Percentiles rank a stretch among this genome's conserved stretches.
Evolutionary conservation across 2,797 vertebrate species (phyloP).

Genomic region (Helostoma temminkii): DNA sequence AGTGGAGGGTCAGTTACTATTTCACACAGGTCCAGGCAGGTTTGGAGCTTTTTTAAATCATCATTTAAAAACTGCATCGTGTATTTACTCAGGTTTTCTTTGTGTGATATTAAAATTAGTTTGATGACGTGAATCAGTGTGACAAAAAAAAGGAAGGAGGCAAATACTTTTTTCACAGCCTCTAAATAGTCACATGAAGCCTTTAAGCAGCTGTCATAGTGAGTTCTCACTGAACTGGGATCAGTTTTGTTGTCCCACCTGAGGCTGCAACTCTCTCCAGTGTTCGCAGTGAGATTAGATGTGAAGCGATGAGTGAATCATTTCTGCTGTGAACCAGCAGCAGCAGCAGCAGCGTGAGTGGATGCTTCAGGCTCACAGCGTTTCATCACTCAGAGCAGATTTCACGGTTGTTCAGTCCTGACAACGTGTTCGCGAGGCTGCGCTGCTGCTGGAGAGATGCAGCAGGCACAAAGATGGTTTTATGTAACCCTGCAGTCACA

Average conservation of each 20-base stretch:
- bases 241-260: background rate
- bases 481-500: slow-evolving; percentile 37
- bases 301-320: background rate
- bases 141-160: no score
- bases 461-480: slow-evolving; percentile 7
- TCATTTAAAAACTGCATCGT: no score
- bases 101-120: no score
- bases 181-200: no score
- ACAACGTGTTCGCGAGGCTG: background rate
- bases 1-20: no score
- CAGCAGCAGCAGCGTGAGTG: background rate
- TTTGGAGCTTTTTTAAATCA: no score
- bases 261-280: background rate
- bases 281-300: background rate
- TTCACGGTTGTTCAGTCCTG: slow-evolving; percentile 11
- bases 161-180: no score
- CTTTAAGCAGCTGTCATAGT: background rate
- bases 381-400: slow-evolving; percentile 12
- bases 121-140: no score
- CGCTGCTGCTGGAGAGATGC: slow-evolving; percentile 11
- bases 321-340: background rate
- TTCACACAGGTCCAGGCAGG: no score
- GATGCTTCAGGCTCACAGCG: slow-evolving; percentile 6
- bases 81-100: no score
- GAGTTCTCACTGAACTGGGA: background rate